Conservation (phyloP, 2,113 vertebrate genomes). For the Hemiscyllium ocellatum region DNA sequence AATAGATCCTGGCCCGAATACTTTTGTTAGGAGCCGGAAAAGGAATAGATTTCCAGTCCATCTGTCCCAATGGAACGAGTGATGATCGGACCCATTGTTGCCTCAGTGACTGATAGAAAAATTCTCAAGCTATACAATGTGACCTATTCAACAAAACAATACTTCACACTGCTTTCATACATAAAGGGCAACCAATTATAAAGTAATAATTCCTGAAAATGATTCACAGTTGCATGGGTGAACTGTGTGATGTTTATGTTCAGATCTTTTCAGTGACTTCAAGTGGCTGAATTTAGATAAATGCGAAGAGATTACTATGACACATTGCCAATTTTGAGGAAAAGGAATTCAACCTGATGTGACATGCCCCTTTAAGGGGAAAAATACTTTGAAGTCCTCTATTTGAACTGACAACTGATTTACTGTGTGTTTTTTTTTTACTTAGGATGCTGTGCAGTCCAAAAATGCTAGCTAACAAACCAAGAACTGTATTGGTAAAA, state of each 20-base stretch:
- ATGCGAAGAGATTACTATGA: conserved; percentile 1
- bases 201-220: conserved; percentile 23
- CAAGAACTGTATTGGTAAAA: not conserved
- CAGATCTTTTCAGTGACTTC: not conserved
- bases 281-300: not conserved
- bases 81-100: not conserved
- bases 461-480: not conserved
- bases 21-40: not conserved
- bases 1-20: conserved; percentile 6
- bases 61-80: not conserved
- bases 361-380: conserved; percentile 24
- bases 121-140: not conserved
- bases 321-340: conserved; percentile 2
- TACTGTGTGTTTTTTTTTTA: not conserved
- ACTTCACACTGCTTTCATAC: not conserved
- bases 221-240: not conserved
- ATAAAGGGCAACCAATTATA: not conserved
- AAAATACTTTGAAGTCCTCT: not conserved
- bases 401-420: conserved; percentile 32
- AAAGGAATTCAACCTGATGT: conserved; percentile 8
- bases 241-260: conserved; percentile 26
- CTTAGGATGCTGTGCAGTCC: not conserved
- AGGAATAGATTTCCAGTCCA: not conserved
- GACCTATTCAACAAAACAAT: not conserved
- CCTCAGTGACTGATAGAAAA: not conserved